Evolutionary conservation across 2,113 vertebrate genomes (phyloP).

Genomic region (Reinhardtius hippoglossoides): DNA sequence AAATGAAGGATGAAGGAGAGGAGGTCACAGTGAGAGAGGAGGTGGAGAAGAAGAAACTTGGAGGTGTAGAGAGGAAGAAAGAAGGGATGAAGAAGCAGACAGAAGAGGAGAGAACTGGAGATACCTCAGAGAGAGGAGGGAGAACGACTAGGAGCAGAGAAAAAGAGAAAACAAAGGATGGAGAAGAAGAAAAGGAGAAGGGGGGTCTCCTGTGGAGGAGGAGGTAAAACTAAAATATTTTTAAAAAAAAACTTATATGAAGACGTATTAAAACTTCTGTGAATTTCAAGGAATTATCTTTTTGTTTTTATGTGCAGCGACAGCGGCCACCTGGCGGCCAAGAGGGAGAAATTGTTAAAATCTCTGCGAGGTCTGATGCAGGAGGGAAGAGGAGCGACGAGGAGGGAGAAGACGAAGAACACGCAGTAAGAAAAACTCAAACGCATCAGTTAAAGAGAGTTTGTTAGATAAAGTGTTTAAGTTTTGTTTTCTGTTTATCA

Average conservation of each 20-base stretch:
- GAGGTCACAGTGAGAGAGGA: not conserved
- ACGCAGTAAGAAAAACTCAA: not conserved
- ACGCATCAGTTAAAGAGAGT: fast-evolving
- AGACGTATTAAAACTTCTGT: too few species aligned
- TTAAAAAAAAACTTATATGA: too few species aligned
- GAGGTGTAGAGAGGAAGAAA: not conserved
- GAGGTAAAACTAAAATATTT: constrained; percentile 56
- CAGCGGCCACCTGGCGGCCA: constrained; percentile 61
- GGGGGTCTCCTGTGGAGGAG: not conserved
- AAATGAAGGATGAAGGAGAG: too few species aligned
- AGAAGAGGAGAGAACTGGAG: not conserved
- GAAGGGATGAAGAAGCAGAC: not conserved
- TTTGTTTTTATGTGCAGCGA: constrained; percentile 1
- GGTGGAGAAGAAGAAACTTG: not conserved
- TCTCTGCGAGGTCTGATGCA: constrained; percentile 72
- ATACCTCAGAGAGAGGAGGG: not conserved
- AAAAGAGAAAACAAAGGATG: not conserved
- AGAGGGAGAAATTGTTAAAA: constrained; percentile 78
- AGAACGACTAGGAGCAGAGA: not conserved
- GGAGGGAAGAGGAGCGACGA: constrained; percentile 22
- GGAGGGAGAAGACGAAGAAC: constrained; percentile 37
- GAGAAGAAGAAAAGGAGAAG: not conserved
- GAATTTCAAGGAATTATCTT: not conserved
- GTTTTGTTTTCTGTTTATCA: not conserved
- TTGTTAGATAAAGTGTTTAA: not conserved